Evolutionary conservation across 2,888 invertebrate species (phyloP).

Genomic region (Shargacucullia verbasci): DNA sequence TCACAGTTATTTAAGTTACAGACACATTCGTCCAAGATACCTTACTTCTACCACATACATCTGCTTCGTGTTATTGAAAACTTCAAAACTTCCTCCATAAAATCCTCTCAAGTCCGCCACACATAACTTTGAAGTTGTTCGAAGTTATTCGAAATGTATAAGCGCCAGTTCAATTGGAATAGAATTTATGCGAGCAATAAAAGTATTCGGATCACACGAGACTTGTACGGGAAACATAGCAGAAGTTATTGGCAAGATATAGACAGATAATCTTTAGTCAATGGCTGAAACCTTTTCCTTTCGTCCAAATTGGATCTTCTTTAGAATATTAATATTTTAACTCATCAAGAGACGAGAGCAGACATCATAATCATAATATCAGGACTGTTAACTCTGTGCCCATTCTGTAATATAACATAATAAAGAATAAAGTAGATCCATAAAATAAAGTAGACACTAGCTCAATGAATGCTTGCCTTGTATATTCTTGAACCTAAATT

Average conservation of each 20-base stretch:
- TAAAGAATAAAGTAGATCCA: no score
- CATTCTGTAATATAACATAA: no score
- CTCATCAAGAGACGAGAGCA: no score
- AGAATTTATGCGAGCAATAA: slow-evolving; percentile 48
- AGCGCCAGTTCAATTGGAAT: slow-evolving; percentile 34
- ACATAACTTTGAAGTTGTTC: slow-evolving; percentile 21
- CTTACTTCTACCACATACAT: not conserved
- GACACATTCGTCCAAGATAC: not conserved
- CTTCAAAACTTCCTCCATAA: slow-evolving; percentile 28
- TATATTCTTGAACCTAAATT: no score
- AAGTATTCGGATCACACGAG: slow-evolving; percentile 28
- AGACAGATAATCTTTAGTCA: slow-evolving; percentile 8
- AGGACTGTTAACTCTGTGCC: no score
- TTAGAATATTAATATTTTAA: not conserved
- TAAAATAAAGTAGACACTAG: no score
- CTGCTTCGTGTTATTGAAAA: slow-evolving; percentile 31
- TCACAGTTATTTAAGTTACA: not conserved
- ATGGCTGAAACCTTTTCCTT: not conserved
- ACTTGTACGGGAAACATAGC: slow-evolving; percentile 1
- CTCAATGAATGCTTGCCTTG: no score
- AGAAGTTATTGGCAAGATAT: slow-evolving; percentile 16
- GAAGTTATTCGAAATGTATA: slow-evolving; percentile 34
- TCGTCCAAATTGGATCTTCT: not conserved
- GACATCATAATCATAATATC: no score
- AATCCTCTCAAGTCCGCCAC: slow-evolving; percentile 22